Evolutionary conservation across 1,140 invertebrate species (phyloP).

Genomic region (Telenomus remus): DNA sequence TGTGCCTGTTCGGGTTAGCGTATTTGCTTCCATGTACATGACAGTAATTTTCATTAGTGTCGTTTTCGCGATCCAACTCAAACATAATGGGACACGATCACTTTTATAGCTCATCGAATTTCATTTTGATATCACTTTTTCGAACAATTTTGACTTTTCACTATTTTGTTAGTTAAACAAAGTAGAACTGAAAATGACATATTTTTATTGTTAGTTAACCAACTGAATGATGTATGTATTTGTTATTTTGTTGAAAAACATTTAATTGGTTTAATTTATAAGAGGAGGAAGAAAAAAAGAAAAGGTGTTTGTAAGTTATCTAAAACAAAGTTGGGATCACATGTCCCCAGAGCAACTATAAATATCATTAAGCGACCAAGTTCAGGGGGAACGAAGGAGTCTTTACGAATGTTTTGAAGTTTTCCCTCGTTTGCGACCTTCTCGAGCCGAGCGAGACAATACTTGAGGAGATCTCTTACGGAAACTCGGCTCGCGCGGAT

Average conservation of each 20-base stretch:
- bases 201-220: too few species aligned
- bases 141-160: too few species aligned
- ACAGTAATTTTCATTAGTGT: not conserved
- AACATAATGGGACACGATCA: too few species aligned
- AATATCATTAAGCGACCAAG: slow-evolving; percentile 68
- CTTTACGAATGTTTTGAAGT: slow-evolving; percentile 64
- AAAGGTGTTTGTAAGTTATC: too few species aligned
- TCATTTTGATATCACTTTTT: too few species aligned
- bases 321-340: slow-evolving; percentile 33
- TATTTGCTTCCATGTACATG: not conserved
- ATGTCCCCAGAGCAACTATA: slow-evolving; percentile 63
- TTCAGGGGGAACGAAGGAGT: slow-evolving; percentile 68
- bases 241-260: too few species aligned
- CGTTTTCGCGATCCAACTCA: not conserved
- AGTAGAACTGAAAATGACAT: too few species aligned
- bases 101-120: too few species aligned
- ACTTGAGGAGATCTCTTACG: slow-evolving; percentile 52
- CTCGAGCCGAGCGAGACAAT: slow-evolving; percentile 43
- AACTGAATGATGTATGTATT: too few species aligned
- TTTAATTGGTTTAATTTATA: too few species aligned
- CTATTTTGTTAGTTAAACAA: too few species aligned
- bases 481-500: slow-evolving; percentile 59
- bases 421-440: slow-evolving; percentile 61
- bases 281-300: too few species aligned
- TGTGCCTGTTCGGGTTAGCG: not conserved